Base-by-base conservation (phyloP, 2,797 vertebrate species). In the Erpetoichthys calabaricus region DNA sequence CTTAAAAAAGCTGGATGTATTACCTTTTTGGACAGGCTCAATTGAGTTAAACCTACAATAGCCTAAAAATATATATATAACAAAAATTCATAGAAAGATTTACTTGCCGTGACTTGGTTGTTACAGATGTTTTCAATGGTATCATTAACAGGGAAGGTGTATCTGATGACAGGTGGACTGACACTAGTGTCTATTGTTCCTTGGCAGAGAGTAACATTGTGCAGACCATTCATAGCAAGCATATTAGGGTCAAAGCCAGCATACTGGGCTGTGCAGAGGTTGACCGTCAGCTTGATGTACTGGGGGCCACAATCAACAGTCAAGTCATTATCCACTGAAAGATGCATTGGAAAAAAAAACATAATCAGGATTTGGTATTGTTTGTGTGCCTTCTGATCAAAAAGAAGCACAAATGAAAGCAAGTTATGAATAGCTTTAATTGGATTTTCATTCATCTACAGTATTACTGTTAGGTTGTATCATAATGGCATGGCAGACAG, bases 241-340 rank as follows among this genome's bases (percentile, higher is more conserved):
- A 65, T 59, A 2, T 56, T 49, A 41, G 66, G 59, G 51, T 80
- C 72, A 58, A 86, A 82, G 45, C 81, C 80, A 1, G 85, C 68
- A 81, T 80, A 86, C 59, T 75, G 70, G 42, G 77, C 84, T 0
- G 85, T 83, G 68, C 85, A 89, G 49, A 82, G 62, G 70, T 86
- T 86, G 62, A 89, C 66, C 61, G 78, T 72, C 68, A 89, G 59
- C 6, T 59, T 71, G 63, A 89, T 88, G 4, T 61, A 3, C 0
- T 5, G 69, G 51, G 73, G 51, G 8, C 83, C 82, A 50, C 86
- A 89, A 52, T 70, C 67, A 4, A 86, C 80, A 1, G 3, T 56
- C 60, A 89, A 55, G 63, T 89, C 85, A 2, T 66, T 67, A 63
- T 79, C 85, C 47, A 68, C 86, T 89, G 9, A 3, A 7, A 45